Base-by-base conservation (phyloP, 2,797 vertebrate species). In the Aldrovandia affinis region DNA sequence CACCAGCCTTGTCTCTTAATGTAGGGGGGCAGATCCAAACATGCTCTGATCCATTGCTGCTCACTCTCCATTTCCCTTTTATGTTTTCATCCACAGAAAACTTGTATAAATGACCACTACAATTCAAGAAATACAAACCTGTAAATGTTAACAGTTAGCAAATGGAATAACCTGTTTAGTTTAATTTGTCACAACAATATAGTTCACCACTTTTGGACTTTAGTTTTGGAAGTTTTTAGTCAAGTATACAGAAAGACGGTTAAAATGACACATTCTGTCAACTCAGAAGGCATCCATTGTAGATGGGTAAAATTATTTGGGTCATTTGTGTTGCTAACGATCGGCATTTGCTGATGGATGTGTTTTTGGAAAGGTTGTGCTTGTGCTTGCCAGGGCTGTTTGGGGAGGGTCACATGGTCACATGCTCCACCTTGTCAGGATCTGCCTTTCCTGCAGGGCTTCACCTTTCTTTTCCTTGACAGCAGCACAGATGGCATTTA, bases 381-480 rank as follows among this genome's bases (percentile, higher is more conserved):
- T 33, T 63, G 47, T 61, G 44, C 77, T 65, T 54, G 83, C 83
- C 28, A 59, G 28, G 44, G 55, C 83, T 52, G 63, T n/a, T 80
- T 36, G 10, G 61, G 39, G 61, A 73, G 4, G 36, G 36, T 73
- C 68, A 36, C 68, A 73, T 78, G 55, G n/a, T 63, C 44, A 52
- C 57, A 68, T 52, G 39, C 78, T 33, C 42, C 14, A 50, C 59
- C 47, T 18, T 36, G 59, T 52, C 20, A 39, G 59, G 57, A 65
- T 80, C 28, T 81, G 81, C 85, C 86, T 55, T 83, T 9, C 83
- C 87, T 88, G 78, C 61, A 78, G 87, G 88, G 73, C 50, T 33
- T 39, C 81, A 54, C 55, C 42, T 78, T 28, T 81, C 83, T 70
- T 44, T 20, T 68, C 63, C 42, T 82, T 25, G 3, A 61, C 55